Evolutionary conservation across 2,888 invertebrate genomes (phyloP).

Genomic region (Amphiduros pacificus): DNA sequence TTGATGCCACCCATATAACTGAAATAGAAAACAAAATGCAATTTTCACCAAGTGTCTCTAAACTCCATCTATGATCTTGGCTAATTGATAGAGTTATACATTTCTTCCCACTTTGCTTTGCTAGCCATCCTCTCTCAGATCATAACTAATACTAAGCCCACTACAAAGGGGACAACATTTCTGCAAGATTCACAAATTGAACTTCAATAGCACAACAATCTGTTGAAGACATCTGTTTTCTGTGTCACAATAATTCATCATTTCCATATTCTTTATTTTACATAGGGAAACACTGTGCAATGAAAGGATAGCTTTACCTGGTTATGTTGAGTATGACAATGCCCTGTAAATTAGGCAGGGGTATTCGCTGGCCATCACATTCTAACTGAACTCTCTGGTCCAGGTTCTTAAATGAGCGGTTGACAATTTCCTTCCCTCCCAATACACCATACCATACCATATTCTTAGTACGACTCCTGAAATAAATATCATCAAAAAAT

Average conservation of each 20-base stretch:
- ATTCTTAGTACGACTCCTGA: conserved; percentile 33
- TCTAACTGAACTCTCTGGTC: conserved; percentile 93
- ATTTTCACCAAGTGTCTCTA: background rate
- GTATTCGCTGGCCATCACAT: conserved; percentile 94
- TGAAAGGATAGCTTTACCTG: too few species aligned
- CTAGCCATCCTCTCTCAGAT: too few species aligned
- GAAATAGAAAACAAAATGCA: too few species aligned
- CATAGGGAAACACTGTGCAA: too few species aligned
- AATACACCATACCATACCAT: conserved; percentile 64
- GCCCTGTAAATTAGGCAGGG: conserved; percentile 91
- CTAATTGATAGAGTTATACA: background rate
- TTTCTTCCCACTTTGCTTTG: conserved; percentile 67
- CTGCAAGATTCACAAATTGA: too few species aligned
- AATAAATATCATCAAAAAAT: background rate
- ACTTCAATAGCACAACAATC: too few species aligned
- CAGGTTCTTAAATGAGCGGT: conserved; percentile 92
- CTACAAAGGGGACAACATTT: too few species aligned
- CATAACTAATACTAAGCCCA: too few species aligned
- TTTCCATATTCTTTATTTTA: too few species aligned
- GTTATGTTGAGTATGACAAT: conserved; percentile 96
- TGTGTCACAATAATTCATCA: too few species aligned
- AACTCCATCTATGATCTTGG: background rate
- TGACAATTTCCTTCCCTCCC: conserved; percentile 66
- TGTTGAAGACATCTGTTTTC: too few species aligned
- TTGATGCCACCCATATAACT: conserved; percentile 98